Base-by-base conservation (phyloP, 2,797 vertebrate species). In the Argya squamiceps region DNA sequence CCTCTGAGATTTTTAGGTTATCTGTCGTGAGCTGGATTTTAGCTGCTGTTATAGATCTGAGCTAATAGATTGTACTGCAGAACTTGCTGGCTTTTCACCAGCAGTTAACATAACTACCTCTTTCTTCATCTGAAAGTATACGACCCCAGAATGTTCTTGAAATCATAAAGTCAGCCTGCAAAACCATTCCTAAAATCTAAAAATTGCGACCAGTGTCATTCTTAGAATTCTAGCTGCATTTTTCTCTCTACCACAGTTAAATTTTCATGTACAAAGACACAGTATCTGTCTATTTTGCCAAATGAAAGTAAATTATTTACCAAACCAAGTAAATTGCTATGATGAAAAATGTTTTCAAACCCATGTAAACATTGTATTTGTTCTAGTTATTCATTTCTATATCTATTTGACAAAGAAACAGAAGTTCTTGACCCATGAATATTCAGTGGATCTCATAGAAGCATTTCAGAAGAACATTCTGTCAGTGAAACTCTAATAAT, bases 1-100 rank as follows among this genome's bases (percentile, higher is more conserved):
- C 65, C 50, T 84, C 70, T 95, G 93, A 80, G 62, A 81, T 88
- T 93, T 83, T 87, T 77, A 62, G 68, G 78, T 94, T 93, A 77
- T 89, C 53, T 13, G 5, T 6, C 64, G 64, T 87, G 78, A 91
- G 65, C 75, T 89, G 30, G n/a, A 24, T 70, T 74, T 89, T 85
- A 94, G 53, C 60, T 75, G 62, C 46, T 64, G 41, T 83, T 82
- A 53, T 3, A 70, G 32, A 24, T 91, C 84, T 83, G 68, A 91
- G 56, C 68, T 84, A 85, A 82, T 80, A 86, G 68, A 85, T 78
- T 88, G 75, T 78, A 79, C 63, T 88, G 67, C 27, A 87, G 80
- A 96, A 76, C n/a, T 87, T 58, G 44, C 77, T 88, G 83, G 20
- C 59, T 63, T 89, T 89, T 83, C 75, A 77, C 64, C 60, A 92